Base-by-base conservation (phyloP, 2,113 vertebrate genomes). In the Nicator chloris region DNA sequence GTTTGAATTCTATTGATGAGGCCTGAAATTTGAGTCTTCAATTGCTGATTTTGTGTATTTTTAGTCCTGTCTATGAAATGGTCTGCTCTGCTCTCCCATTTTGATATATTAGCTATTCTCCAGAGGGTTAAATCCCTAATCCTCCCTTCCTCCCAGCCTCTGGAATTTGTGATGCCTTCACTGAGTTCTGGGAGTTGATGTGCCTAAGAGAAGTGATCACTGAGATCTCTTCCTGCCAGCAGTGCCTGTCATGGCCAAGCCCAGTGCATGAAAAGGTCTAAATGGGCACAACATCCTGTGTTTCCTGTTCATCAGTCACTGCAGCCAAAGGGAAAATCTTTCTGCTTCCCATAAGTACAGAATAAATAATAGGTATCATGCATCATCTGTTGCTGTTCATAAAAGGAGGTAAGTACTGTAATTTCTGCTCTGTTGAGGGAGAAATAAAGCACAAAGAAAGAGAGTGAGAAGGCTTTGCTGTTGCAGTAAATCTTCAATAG, bases 361-460 rank as follows among this genome's bases (percentile, higher is more conserved):
- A 92, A 88, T 93, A 71, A 69, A n/a, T 83, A 92, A 81, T 20
- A 30, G 90, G 56, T 59, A 81, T 86, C 90, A 61, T 83, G 65
- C 69, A 86, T 95, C 80, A 88, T 93, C 85, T 88, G 72, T 64
- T 95, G 68, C 71, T 79, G 92, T 90, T 90, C 69, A 57, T 49
- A 86, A 78, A 93, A 86, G 70, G 40, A 88, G 64, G 39, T 49
- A 77, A 93, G 76, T 88, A 69, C 82, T 90, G 69, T 83, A 71
- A 90, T 95, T 96, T 93, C 92, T 83, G 44, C 80, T 95, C 72
- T 84, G 79, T 73, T 92, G 88, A 90, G 88, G 86, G 88, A 88
- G 94, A 95, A 90, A 90, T 86, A 94, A 93, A 95, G 69, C 65
- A 86, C 40, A 82, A 30, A 78, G 84, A 57, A 65, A 73, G 70